These are phyloP conservation scores for Actinia tenebrosa DNA, from an alignment of 64 coral and sea anemone genomes.

Conservation along the genomic window DNA sequence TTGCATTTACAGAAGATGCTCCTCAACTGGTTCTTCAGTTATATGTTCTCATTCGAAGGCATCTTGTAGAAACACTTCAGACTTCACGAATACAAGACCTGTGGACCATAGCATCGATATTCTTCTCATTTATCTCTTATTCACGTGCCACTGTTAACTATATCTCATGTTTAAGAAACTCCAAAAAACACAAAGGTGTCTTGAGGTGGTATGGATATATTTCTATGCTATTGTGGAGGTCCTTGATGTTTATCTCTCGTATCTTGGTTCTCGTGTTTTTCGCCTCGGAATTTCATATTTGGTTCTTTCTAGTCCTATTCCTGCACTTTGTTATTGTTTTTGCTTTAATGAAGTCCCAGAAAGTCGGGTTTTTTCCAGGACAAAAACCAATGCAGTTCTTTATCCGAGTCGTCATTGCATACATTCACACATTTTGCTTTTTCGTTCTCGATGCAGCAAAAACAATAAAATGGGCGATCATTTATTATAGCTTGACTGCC, in stretches of 20 bases:
- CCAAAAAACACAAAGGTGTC: slow-evolving; percentile 69
- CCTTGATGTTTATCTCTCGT: slow-evolving; percentile 80
- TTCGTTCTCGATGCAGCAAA: slow-evolving; percentile 55
- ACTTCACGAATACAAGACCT: slow-evolving; percentile 48
- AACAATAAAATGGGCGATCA: slow-evolving; percentile 59
- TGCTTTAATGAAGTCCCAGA: slow-evolving; percentile 27
- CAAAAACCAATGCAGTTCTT: slow-evolving; percentile 50
- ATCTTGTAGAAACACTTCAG: slow-evolving; percentile 20
- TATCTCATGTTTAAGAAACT: slow-evolving; percentile 65
- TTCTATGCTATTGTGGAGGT: slow-evolving; percentile 76
- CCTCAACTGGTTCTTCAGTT: slow-evolving; percentile 82
- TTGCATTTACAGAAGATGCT: slow-evolving; percentile 80
- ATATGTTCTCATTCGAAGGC: slow-evolving; percentile 57
- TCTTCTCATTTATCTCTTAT: slow-evolving; percentile 83
- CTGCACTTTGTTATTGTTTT: slow-evolving; percentile 54
- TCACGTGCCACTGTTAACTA: slow-evolving; percentile 85
- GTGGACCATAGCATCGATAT: slow-evolving; percentile 76
- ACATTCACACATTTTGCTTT: slow-evolving; percentile 89
- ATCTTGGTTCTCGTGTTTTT: slow-evolving; percentile 79
- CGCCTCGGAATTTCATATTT: slow-evolving; percentile 61
- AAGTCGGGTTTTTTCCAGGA: slow-evolving; percentile 72
- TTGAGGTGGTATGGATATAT: slow-evolving; percentile 87
- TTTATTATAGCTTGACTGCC: slow-evolving; percentile 57
- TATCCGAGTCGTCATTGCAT: slow-evolving; percentile 58
- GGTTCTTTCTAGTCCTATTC: slow-evolving; percentile 62